Conservation (phyloP, 2,113 vertebrate genomes). For the Scytalopus superciliaris region DNA sequence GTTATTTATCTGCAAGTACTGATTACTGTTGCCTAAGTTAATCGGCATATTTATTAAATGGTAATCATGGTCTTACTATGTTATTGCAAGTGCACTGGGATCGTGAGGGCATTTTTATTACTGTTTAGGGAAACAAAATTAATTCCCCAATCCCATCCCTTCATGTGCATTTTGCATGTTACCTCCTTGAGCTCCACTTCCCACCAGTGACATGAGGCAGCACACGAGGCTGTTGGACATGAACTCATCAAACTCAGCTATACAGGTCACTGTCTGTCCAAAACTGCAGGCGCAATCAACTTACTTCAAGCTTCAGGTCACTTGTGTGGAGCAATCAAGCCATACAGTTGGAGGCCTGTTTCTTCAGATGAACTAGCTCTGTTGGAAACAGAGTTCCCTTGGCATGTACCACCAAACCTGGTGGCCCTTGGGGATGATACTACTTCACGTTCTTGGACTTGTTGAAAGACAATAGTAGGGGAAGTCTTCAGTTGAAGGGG, state of each 20-base stretch:
- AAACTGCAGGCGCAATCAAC: not conserved
- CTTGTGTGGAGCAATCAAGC: not conserved
- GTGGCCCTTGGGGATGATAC: not conserved
- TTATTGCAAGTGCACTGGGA: not conserved
- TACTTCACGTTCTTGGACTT: not conserved
- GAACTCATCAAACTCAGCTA: not conserved
- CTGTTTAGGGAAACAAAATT: not conserved
- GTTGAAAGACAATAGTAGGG: not conserved
- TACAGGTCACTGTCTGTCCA: not conserved
- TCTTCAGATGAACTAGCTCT: not conserved
- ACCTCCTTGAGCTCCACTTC: not conserved
- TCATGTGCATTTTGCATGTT: not conserved
- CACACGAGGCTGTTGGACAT: not conserved
- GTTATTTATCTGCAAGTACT: not conserved
- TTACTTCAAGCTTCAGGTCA: not conserved
- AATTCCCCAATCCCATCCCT: not conserved
- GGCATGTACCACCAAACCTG: not conserved
- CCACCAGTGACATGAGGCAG: not conserved
- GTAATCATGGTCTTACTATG: not conserved
- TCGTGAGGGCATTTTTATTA: not conserved
- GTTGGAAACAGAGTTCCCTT: not conserved
- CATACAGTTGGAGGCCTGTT: fast-evolving
- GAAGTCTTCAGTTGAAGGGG: not conserved
- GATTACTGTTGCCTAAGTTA: not conserved
- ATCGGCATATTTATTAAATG: not conserved